Evolutionary conservation across 2,888 invertebrate genomes (phyloP).

Genomic region (Apamea epomidion): DNA sequence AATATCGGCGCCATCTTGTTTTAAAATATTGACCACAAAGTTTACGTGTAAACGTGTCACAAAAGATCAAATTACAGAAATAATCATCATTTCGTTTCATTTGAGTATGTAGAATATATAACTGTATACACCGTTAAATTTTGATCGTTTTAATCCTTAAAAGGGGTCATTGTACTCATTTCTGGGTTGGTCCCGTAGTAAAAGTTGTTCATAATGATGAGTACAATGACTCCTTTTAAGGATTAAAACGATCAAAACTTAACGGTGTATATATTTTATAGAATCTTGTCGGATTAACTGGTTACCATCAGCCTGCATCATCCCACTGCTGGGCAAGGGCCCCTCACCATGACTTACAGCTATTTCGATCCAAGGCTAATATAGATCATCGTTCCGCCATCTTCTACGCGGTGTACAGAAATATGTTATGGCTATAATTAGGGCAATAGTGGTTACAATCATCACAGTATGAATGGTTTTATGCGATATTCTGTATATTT

Average conservation of each 20-base stretch:
- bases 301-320: no score
- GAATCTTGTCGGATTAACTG: neutral
- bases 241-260: no score
- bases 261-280: neutral
- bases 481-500: neutral
- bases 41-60: neutral
- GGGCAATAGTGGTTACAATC: neutral
- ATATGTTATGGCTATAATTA: neutral
- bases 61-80: neutral
- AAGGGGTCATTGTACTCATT: no score
- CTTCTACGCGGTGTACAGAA: neutral
- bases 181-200: no score
- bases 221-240: no score
- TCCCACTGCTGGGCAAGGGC: neutral
- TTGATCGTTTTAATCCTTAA: no score
- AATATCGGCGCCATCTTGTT: neutral
- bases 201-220: no score
- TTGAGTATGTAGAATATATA: no score
- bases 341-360: neutral
- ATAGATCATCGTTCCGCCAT: neutral
- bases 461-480: neutral
- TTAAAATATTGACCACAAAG: neutral
- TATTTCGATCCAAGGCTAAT: neutral
- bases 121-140: no score
- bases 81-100: neutral